Percentiles rank a stretch among this genome's conserved stretches.
These are phyloP conservation scores for Onthophagus taurus DNA, from an alignment of 1,140 invertebrate genomes.

Conservation along the genomic window DNA sequence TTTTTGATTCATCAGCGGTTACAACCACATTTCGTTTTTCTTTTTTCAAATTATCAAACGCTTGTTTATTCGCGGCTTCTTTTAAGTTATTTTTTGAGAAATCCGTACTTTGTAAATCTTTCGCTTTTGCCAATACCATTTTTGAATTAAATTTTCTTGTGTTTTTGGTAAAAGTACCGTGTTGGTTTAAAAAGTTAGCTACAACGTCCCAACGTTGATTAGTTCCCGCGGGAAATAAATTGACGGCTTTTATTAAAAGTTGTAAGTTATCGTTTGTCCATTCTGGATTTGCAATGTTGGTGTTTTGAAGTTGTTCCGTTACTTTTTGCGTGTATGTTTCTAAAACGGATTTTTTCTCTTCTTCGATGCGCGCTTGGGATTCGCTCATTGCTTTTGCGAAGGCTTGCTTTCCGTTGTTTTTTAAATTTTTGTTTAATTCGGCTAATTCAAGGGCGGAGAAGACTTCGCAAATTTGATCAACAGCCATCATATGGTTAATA, in stretches of 20 bases:
- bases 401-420: constrained; percentile 49
- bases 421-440: constrained; percentile 62
- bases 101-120: constrained; percentile 86
- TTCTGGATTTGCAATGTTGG: constrained; percentile 41
- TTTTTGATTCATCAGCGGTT: constrained; percentile 49
- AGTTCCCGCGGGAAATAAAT: constrained; percentile 93
- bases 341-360: constrained; percentile 56
- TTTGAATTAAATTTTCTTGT: constrained; percentile 60
- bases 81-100: constrained; percentile 77
- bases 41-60: constrained; percentile 85
- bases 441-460: constrained; percentile 64
- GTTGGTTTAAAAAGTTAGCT: constrained; percentile 92
- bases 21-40: constrained; percentile 59
- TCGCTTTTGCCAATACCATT: constrained; percentile 90
- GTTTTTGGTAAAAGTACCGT: constrained; percentile 47
- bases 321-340: constrained; percentile 42
- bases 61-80: constrained; percentile 80
- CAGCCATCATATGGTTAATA: constrained; percentile 75
- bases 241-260: constrained; percentile 89
- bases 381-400: constrained; percentile 54
- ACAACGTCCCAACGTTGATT: constrained; percentile 94
- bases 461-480: constrained; percentile 83
- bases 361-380: constrained; percentile 61
- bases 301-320: constrained; percentile 35
- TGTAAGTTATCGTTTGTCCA: constrained; percentile 81